Evolutionary conservation across 2,888 invertebrate species (phyloP).

Genomic region (Chaetogeoica ovagalla): DNA sequence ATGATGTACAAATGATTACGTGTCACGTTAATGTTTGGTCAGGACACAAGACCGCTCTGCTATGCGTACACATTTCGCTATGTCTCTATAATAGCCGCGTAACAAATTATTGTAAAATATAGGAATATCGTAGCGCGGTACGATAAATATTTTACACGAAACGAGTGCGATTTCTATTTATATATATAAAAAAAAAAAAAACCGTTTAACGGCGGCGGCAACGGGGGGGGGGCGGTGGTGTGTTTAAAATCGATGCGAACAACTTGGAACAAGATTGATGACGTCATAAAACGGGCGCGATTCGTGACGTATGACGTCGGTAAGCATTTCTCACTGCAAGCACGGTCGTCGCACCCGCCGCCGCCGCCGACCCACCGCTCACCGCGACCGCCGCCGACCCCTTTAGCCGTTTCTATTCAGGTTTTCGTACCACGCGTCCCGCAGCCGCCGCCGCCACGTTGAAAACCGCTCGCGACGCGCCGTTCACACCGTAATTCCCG

Average conservation of each 20-base stretch:
- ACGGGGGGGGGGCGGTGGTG: not conserved
- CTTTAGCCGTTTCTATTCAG: too few species aligned
- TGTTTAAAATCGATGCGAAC: slow-evolving; percentile 20
- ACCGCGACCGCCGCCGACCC: not conserved
- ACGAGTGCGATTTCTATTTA: not conserved
- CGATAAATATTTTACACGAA: not conserved
- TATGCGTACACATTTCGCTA: too few species aligned
- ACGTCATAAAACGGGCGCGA: slow-evolving; percentile 41
- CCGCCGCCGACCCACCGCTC: too few species aligned
- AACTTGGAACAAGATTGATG: slow-evolving; percentile 41
- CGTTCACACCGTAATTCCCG: too few species aligned
- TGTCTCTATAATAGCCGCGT: too few species aligned
- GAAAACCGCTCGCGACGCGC: too few species aligned
- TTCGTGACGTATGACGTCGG: slow-evolving; percentile 27
- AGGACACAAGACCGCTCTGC: too few species aligned
- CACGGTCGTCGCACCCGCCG: not conserved
- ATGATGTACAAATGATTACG: too few species aligned
- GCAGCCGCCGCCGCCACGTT: too few species aligned
- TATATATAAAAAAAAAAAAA: too few species aligned
- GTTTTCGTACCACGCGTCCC: too few species aligned
- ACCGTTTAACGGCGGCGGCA: slow-evolving; percentile 8
- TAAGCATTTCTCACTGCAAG: slow-evolving; percentile 25
- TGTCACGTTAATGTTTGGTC: too few species aligned
- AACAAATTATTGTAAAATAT: not conserved
- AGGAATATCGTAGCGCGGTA: not conserved